phyloP scores from a whole-genome alignment of 2,113 vertebrate species.

The Ammodytes marinus region DNA sequence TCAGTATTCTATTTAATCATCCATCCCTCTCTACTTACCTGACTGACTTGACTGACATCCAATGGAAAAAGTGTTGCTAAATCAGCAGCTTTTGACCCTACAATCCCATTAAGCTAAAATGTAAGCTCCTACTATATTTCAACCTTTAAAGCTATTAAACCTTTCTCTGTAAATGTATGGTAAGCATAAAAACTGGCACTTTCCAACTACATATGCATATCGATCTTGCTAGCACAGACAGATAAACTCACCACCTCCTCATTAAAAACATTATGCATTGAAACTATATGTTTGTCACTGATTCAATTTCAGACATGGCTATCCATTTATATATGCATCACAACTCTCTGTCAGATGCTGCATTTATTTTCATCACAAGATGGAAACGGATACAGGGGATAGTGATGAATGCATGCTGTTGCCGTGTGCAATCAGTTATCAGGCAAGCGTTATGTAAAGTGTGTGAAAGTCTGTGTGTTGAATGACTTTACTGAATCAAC shows the following conservation, averaged over 20 bases:
- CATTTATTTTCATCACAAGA: slow-evolving; percentile 24
- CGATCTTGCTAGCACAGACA: neutral
- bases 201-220: neutral
- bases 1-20: too few species aligned
- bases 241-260: neutral
- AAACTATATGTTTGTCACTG: neutral
- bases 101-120: too few species aligned
- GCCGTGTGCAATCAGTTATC: neutral
- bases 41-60: too few species aligned
- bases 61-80: too few species aligned
- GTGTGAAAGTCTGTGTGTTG: slow-evolving; percentile 1
- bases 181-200: neutral
- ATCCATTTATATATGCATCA: neutral
- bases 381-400: slow-evolving; percentile 15
- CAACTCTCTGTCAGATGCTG: neutral
- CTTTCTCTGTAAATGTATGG: neutral
- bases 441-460: slow-evolving; percentile 1
- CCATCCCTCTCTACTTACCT: too few species aligned
- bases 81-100: too few species aligned
- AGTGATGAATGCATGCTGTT: neutral
- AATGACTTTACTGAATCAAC: slow-evolving; percentile 44
- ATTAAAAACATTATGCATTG: neutral
- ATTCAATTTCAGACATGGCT: neutral
- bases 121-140: neutral
- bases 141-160: too few species aligned